Evolutionary conservation across 1,140 invertebrate species (phyloP).

Genomic region (Lutraria rhynchaena): DNA sequence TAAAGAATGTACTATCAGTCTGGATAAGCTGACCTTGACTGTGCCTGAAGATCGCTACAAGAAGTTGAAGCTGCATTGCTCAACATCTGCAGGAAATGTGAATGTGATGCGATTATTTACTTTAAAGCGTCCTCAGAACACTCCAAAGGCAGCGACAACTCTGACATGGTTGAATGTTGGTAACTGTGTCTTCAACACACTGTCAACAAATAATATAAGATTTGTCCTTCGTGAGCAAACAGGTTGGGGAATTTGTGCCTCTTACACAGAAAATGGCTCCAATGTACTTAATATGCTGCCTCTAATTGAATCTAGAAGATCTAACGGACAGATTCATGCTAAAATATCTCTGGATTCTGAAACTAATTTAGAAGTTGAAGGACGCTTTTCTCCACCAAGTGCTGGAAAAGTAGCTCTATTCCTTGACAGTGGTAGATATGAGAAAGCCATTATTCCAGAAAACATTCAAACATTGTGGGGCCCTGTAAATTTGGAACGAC

Average conservation of each 20-base stretch:
- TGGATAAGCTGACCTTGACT: slow-evolving; percentile 7
- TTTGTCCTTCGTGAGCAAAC: neutral
- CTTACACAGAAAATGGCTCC: neutral
- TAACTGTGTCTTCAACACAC: neutral
- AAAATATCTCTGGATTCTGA: neutral
- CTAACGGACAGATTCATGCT: neutral
- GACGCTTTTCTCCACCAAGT: neutral
- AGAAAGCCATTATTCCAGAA: slow-evolving; percentile 72
- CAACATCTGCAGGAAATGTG: neutral
- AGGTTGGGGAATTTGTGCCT: neutral
- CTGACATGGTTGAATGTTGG: neutral
- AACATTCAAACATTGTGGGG: slow-evolving; percentile 75
- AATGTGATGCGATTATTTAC: neutral
- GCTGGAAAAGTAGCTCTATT: slow-evolving; percentile 44
- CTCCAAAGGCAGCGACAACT: neutral
- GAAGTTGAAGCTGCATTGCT: neutral
- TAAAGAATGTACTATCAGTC: neutral
- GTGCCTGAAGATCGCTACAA: neutral
- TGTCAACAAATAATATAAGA: neutral
- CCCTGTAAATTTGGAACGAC: slow-evolving; percentile 67
- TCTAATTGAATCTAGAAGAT: neutral
- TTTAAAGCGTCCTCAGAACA: neutral
- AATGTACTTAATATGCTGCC: slow-evolving; percentile 3
- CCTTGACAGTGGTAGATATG: slow-evolving; percentile 62
- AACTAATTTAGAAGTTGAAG: neutral